Base-by-base conservation (phyloP, 2,888 invertebrate genomes). In the Linnaemya tessellans region DNA sequence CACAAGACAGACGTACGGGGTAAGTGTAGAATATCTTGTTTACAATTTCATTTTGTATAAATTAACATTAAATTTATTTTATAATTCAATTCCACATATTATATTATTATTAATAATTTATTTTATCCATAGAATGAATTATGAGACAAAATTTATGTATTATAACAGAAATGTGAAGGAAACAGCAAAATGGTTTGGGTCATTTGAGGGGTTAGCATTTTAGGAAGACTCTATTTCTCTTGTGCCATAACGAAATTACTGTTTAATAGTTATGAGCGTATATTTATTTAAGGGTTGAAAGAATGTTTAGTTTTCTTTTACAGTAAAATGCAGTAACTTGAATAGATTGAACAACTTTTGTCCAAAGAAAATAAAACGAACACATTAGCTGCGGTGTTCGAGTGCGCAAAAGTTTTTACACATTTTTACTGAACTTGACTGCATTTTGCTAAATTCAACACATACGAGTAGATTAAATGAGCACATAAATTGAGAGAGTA, bases 11-110 rank as follows among this genome's bases (percentile, higher is more conserved):
- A 1, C 1, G 38, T 9, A 73, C 7, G 38, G n/a, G 2, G 10
- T 51, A 46, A 18, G 13, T 60, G 41, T 65, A 41, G n/a, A 65
- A 65, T 7, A 9, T 20, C 7, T 20, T 75, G 43, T 64, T 20
- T 30, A 43, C 13, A 38, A 68, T 70, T 78, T 51, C 13, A 67
- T 35, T 82, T 79, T 73, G 56, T 51, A 67, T 73, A 74, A 78
- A 30, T 83, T 73, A 78, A 62, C 35, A 67, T 30, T 25, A 58
- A 35, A 9, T 79, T 73, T 46, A 20, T 18, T 54, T 49, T 58
- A 3, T 30, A 62, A 58, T 49, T 38, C 46, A 20, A 41, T 13
- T 35, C 25, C 10, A 46, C 22, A 43, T 71, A n/a, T n/a, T n/a
- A n/a, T n/a, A n/a, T n/a, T n/a, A 58, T 71, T 82, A 71, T 38